These are phyloP conservation scores for Trichomalopsis sarcophagae DNA, from an alignment of 1,140 invertebrate species.

Conservation along the genomic window DNA sequence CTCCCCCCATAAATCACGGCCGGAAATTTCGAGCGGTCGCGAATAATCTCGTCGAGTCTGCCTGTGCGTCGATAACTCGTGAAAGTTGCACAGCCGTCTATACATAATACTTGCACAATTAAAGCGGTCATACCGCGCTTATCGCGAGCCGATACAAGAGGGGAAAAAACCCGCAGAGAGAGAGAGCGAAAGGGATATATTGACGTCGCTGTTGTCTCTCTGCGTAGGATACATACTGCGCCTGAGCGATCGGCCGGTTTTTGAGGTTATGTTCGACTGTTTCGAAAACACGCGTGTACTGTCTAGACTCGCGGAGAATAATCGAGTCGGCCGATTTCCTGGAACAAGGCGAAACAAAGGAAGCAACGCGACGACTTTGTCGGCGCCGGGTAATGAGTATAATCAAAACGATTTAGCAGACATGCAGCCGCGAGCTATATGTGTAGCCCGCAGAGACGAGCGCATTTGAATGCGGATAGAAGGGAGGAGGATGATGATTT, in stretches of 20 bases:
- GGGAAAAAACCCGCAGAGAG: not conserved
- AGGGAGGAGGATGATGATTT: not conserved
- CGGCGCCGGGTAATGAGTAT: constrained; percentile 67
- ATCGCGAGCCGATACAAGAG: not conserved
- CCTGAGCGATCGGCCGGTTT: not conserved
- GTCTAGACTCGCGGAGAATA: not conserved
- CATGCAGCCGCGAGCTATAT: constrained; percentile 66
- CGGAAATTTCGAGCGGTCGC: no score
- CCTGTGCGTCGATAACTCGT: constrained; percentile 27
- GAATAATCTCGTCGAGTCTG: no score
- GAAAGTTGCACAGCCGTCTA: constrained; percentile 29
- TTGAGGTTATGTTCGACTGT: not conserved
- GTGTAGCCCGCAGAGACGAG: constrained; percentile 5
- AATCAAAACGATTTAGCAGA: constrained; percentile 70
- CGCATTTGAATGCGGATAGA: constrained; percentile 58
- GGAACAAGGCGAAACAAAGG: constrained; percentile 18
- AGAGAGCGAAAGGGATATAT: not conserved
- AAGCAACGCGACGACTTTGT: not conserved
- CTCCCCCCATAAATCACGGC: constrained; percentile 50
- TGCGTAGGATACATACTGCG: no score
- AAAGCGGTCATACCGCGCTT: not conserved
- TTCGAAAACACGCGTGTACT: not conserved
- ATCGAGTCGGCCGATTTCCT: constrained; percentile 12
- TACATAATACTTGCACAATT: constrained; percentile 2
- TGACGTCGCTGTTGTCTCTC: not conserved